Evolutionary conservation across 92 coral and sea anemone species (phyloP).

Genomic region (Parazoanthus swiftii): DNA sequence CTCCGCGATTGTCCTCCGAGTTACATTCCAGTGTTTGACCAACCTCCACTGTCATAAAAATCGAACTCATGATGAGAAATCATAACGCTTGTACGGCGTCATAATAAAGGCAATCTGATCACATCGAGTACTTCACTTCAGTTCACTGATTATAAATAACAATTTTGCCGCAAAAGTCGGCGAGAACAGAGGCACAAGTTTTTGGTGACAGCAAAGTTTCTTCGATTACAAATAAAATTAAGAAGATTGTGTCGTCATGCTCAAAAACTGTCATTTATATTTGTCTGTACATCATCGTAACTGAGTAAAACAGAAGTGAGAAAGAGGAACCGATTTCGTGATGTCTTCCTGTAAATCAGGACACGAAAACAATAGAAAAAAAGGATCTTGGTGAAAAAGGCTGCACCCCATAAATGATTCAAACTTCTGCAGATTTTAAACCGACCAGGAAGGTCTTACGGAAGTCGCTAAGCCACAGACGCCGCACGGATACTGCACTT

Average conservation of each 20-base stretch:
- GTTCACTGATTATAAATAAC: neutral
- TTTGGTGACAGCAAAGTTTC: conserved; percentile 13
- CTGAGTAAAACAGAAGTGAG: neutral
- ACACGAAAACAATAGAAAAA: conserved; percentile 7
- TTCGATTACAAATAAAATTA: neutral
- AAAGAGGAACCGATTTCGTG: neutral
- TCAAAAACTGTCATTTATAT: neutral
- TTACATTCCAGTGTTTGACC: conserved; percentile 47
- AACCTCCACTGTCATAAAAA: conserved; percentile 59
- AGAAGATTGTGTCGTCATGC: conserved; percentile 8
- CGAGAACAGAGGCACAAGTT: neutral
- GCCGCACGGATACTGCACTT: conserved; percentile 28
- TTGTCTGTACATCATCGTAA: conserved; percentile 6
- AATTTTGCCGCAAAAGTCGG: conserved; percentile 5
- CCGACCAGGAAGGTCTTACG: conserved; percentile 34
- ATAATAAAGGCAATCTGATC: conserved; percentile 5
- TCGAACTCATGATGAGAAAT: neutral
- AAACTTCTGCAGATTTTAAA: neutral
- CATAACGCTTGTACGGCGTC: neutral
- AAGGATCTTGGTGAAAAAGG: neutral
- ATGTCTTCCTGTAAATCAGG: neutral
- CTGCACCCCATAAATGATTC: conserved; percentile 23
- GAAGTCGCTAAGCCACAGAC: conserved; percentile 37
- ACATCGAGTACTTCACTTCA: neutral
- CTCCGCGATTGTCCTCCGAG: conserved; percentile 57